Base-by-base conservation (phyloP, 2,113 vertebrate genomes). In the Oncorhynchus kisutch region DNA sequence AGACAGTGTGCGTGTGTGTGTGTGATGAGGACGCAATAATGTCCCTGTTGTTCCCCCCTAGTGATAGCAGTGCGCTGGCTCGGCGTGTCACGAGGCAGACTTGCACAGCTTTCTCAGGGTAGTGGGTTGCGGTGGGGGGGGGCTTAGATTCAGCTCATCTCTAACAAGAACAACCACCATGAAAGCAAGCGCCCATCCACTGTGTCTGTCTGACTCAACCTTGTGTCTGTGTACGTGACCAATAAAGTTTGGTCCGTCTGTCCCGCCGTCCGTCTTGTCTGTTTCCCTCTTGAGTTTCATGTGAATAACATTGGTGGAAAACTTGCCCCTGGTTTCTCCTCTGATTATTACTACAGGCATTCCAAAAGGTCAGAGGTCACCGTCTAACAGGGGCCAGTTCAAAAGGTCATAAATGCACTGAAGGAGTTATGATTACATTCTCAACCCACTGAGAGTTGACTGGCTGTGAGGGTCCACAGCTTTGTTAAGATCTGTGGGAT, bases 361-460 rank as follows among this genome's bases (percentile, higher is more conserved):
- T 87, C 81, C 81, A 72, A 62, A 87, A 88, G 80, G 84, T 87
- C 80, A 83, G 49, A 48, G 78, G 79, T 88, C 72, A 75, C 76
- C 67, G 81, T 75, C 59, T 24, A 22, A 24, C 59, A 62, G 18
- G 59, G 59, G 59, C 80, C 66, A 78, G 81, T 82, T 74, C 83
- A 88, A 84, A 45, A 90, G 81, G 81, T 85, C 80, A 72, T 49
- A 85, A 79, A 85, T 73, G 85, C 78, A 72, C 49, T 86, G 80
- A 86, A 77, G 85, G 83, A 88, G 86, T 81, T 54, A 74, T 82
- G 88, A 89, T 77, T 89, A 78, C 85, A 86, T 87, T 90, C 77
- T 87, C 86, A 74, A 79, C 82, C 83, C 74, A 87, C 81, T 69
- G 5, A 31, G 73, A 79, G 74, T 67, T 81, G 74, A 82, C 80